Percentiles rank a stretch among this genome's conserved stretches.
Conservation (phyloP, 2,113 vertebrate species). For the Tenrec ecaudatus region DNA sequence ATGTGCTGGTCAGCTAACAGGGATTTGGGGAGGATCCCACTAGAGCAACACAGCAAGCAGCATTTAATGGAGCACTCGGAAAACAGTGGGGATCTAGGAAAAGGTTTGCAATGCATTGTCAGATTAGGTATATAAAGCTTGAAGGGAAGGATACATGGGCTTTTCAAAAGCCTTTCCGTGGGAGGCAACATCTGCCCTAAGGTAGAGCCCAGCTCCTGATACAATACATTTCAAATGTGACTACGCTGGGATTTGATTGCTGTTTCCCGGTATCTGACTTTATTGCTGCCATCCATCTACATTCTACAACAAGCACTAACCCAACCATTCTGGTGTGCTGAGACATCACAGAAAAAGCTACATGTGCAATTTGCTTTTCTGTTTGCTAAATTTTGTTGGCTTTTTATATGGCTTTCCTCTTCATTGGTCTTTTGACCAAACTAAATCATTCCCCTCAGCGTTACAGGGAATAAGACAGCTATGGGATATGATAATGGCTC, state of each 20-base stretch:
- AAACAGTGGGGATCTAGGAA: neutral
- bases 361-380: neutral
- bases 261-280: conserved; percentile 50
- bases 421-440: conserved; percentile 79
- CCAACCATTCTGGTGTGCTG: neutral
- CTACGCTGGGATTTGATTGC: conserved; percentile 64
- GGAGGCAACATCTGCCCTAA: conserved; percentile 58
- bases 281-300: conserved; percentile 78
- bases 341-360: conserved; percentile 63
- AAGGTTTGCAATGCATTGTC: neutral
- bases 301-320: conserved; percentile 10
- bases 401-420: conserved; percentile 39
- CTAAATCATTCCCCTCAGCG: conserved; percentile 76
- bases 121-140: neutral
- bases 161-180: conserved; percentile 17
- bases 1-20: rapidly evolving
- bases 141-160: neutral
- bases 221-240: conserved; percentile 70
- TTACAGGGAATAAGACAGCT: conserved; percentile 81
- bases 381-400: conserved; percentile 16
- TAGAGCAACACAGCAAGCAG: neutral
- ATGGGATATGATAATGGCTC: conserved; percentile 84
- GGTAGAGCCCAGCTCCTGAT: conserved; percentile 40
- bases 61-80: neutral
- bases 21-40: neutral